phyloP scores from a whole-genome alignment of 1,140 invertebrate genomes.

The Monomorium pharaonis region DNA sequence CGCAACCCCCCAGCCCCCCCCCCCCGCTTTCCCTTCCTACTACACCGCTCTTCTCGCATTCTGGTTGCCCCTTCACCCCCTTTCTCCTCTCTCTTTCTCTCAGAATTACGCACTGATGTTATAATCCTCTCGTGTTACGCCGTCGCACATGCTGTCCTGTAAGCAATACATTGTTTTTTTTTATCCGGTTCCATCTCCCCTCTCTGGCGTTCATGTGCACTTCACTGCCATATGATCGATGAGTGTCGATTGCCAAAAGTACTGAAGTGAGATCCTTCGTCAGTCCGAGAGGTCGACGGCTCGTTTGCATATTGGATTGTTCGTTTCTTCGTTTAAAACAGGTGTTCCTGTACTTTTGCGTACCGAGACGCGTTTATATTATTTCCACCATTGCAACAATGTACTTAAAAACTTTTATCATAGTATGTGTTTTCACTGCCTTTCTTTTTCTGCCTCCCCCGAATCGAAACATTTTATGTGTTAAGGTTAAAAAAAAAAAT shows the following conservation, averaged over 20 bases:
- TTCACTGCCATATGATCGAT: conserved; percentile 67
- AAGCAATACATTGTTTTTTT: conserved; percentile 79
- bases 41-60: neutral
- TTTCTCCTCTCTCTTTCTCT: neutral
- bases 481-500: neutral
- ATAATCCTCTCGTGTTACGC: conserved; percentile 85
- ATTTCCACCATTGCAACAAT: neutral
- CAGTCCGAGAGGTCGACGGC: neutral
- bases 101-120: conserved; percentile 84
- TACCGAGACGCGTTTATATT: neutral
- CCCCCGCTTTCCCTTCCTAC: too few relatives aligned
- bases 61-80: neutral
- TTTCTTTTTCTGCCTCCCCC: too few relatives aligned
- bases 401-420: neutral
- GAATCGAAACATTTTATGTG: neutral
- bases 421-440: neutral
- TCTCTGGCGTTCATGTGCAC: conserved; percentile 69
- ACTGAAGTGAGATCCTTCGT: neutral
- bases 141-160: conserved; percentile 81
- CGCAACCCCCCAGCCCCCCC: neutral
- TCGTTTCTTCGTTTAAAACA: conserved; percentile 24
- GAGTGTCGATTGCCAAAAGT: conserved; percentile 31
- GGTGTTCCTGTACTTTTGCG: neutral
- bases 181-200: conserved; percentile 33
- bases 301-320: conserved; percentile 5